These are phyloP conservation scores for Neotoma lepida DNA, from an alignment of 2,113 vertebrate genomes.

Conservation along the genomic window DNA sequence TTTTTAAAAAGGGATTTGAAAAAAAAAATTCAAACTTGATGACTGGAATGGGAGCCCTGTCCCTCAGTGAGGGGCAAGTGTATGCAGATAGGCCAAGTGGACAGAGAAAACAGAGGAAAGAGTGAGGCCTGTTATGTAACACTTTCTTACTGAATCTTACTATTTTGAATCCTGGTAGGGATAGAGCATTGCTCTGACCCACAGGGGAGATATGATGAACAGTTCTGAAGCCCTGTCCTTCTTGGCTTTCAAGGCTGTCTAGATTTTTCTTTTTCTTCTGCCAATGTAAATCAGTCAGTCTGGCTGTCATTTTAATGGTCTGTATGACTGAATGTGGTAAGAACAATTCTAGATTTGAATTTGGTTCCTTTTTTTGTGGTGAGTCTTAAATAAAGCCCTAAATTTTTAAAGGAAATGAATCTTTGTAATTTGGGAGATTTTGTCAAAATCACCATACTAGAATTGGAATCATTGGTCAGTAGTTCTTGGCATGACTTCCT, in stretches of 20 bases:
- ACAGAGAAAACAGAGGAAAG: neutral
- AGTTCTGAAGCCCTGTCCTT: neutral
- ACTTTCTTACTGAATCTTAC: neutral
- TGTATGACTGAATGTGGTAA: neutral
- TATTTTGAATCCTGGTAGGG: neutral
- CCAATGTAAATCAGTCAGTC: neutral
- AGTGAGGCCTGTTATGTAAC: neutral
- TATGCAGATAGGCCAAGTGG: neutral
- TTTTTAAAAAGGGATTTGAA: neutral
- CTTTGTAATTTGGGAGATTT: slow-evolving; percentile 46
- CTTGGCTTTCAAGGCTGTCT: neutral
- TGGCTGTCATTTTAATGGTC: slow-evolving; percentile 34
- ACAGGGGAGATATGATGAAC: neutral
- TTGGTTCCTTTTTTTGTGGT: neutral
- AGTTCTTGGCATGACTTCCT: neutral
- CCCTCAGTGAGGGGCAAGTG: neutral
- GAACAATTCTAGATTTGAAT: neutral
- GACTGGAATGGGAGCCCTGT: neutral
- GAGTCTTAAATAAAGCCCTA: neutral
- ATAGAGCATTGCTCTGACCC: neutral
- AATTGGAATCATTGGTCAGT: neutral
- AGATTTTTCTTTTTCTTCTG: neutral
- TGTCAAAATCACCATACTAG: slow-evolving; percentile 4
- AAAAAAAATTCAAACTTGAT: neutral
- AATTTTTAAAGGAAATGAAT: slow-evolving; percentile 1